phyloP scores from a whole-genome alignment of 2,888 invertebrate species.

The Drosophila affinis region DNA sequence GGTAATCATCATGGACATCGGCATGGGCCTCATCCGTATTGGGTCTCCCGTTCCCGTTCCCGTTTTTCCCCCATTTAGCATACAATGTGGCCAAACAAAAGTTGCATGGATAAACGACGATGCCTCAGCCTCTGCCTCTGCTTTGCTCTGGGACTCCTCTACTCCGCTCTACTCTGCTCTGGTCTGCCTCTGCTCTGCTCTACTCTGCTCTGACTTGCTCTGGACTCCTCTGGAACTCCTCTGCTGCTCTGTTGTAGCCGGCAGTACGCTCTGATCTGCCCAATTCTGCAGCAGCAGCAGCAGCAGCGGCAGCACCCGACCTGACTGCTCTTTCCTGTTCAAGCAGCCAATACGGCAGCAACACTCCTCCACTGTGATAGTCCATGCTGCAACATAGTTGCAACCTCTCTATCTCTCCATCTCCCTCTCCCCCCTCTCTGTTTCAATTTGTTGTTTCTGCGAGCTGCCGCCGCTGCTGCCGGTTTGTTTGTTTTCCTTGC shows the following conservation, averaged over 20 bases:
- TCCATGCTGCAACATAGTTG: neutral
- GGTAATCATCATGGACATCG: constrained; percentile 57
- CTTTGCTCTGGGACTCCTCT: neutral
- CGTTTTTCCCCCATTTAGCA: constrained; percentile 66
- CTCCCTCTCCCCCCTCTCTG: constrained; percentile 5
- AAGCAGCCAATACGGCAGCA: neutral
- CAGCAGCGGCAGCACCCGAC: neutral
- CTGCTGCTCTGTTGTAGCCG: neutral
- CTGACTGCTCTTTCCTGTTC: neutral
- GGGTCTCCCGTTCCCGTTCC: neutral
- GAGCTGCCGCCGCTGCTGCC: constrained; percentile 27
- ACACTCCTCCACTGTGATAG: neutral
- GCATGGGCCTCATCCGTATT: neutral
- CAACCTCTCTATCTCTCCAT: constrained; percentile 11
- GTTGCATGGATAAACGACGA: constrained; percentile 24
- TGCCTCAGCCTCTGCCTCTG: neutral
- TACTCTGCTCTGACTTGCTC: neutral
- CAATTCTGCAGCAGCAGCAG: neutral
- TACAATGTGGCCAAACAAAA: constrained; percentile 61
- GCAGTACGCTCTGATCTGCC: neutral
- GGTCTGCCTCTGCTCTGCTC: too few species aligned
- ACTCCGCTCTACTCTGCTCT: too few species aligned
- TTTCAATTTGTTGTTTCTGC: constrained; percentile 69
- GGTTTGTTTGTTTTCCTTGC: constrained; percentile 68
- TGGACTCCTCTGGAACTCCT: too few species aligned